Evolutionary conservation across 2,113 vertebrate species (phyloP).

Genomic region (Microcebus murinus): DNA sequence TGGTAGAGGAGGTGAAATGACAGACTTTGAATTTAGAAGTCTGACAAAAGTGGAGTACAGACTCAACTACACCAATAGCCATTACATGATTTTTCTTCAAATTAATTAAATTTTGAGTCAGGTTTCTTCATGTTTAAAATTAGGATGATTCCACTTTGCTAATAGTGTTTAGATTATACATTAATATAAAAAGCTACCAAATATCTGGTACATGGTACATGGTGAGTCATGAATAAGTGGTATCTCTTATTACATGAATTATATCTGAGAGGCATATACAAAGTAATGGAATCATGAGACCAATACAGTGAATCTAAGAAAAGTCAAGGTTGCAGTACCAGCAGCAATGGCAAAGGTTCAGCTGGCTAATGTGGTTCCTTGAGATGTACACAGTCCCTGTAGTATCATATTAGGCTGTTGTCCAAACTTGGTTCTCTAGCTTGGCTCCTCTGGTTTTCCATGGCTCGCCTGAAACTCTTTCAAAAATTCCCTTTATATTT

Average conservation of each 20-base stretch:
- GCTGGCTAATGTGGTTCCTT: neutral
- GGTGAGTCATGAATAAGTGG: neutral
- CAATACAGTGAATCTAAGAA: neutral
- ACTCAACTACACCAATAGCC: neutral
- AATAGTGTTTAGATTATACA: neutral
- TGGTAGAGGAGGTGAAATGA: neutral
- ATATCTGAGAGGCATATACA: neutral
- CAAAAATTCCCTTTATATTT: neutral
- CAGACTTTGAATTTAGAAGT: neutral
- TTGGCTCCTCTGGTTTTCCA: neutral
- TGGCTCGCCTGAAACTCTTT: neutral
- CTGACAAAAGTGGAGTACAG: neutral
- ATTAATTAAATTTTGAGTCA: neutral
- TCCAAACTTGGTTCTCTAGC: neutral
- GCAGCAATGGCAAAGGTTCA: neutral
- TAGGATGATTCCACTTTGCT: neutral
- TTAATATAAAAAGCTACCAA: neutral
- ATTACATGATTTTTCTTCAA: neutral
- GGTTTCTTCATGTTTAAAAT: neutral
- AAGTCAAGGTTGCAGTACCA: neutral
- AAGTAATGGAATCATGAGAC: neutral
- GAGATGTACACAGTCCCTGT: rapidly evolving
- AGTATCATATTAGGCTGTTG: neutral
- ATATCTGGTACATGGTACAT: neutral
- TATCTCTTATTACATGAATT: neutral